Percentiles rank a stretch among this genome's conserved stretches.
Conservation (phyloP, 2,113 vertebrate species). For the Hoplias malabaricus region DNA sequence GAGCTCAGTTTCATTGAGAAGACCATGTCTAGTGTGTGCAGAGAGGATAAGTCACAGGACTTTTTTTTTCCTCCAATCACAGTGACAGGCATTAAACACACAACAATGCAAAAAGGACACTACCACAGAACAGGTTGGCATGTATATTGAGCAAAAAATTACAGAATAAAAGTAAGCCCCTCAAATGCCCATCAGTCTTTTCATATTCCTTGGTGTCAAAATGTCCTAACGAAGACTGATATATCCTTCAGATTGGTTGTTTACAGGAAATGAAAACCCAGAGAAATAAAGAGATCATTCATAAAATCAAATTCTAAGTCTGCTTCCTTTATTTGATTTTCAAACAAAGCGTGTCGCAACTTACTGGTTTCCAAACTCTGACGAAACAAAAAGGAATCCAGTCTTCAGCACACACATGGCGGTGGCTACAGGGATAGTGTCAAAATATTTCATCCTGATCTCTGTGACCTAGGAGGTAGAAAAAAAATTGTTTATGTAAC, state of each 20-base stretch:
- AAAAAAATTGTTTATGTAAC: not conserved
- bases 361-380: slow-evolving; percentile 99
- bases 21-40: not conserved
- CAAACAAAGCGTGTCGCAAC: slow-evolving; percentile 55
- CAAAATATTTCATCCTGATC: slow-evolving; percentile 97
- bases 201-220: not conserved
- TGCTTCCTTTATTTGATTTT: not conserved
- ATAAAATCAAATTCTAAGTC: not conserved
- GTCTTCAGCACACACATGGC: slow-evolving; percentile 99
- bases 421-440: slow-evolving; percentile 93
- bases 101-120: not conserved
- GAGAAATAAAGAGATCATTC: not conserved
- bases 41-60: not conserved
- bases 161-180: too few relatives aligned
- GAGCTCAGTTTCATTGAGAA: not conserved
- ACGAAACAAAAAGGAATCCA: slow-evolving; percentile 94
- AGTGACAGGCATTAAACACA: not conserved
- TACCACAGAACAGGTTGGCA: not conserved
- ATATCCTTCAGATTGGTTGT: not conserved
- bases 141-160: not conserved
- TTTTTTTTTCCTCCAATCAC: not conserved
- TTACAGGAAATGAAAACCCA: not conserved
- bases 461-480: slow-evolving; percentile 85
- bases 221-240: not conserved
- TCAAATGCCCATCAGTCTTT: too few relatives aligned